Percentiles rank a stretch among this genome's conserved stretches.
phyloP scores from a whole-genome alignment of 2,888 invertebrate genomes.

The Eilema griseolum region DNA sequence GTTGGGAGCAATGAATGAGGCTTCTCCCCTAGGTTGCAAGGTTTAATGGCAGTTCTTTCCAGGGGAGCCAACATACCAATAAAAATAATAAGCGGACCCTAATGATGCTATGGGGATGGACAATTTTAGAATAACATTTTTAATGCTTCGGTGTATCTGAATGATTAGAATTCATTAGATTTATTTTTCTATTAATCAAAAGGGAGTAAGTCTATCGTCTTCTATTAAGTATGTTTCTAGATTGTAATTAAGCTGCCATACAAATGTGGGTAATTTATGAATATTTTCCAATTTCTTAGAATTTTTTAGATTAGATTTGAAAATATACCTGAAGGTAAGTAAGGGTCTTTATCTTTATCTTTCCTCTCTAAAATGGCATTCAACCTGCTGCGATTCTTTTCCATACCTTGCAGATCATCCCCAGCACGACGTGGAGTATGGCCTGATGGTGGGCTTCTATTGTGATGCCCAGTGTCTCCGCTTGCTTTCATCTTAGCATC shows the following conservation, averaged over 20 bases:
- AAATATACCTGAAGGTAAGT: constrained; percentile 73
- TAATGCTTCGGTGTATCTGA: neutral
- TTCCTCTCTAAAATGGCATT: constrained; percentile 79
- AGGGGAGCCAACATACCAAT: no score
- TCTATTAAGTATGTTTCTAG: no score
- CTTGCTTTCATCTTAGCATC: constrained; percentile 78
- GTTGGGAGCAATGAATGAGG: no score
- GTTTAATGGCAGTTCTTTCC: no score
- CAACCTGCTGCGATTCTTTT: constrained; percentile 72
- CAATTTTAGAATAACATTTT: neutral
- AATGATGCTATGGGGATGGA: no score
- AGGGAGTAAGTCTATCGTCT: neutral
- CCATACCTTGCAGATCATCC: constrained; percentile 68
- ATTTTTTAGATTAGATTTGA: neutral
- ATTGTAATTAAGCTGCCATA: no score
- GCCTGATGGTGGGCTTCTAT: constrained; percentile 52
- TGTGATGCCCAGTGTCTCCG: constrained; percentile 69
- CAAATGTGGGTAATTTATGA: no score
- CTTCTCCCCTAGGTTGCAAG: no score
- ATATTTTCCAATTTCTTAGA: no score
- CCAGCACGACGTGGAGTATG: constrained; percentile 61
- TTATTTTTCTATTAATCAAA: neutral
- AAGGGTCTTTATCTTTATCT: constrained; percentile 79
- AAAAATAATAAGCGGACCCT: no score
- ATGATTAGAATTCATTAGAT: neutral